These are phyloP conservation scores for Percopsis transmontana DNA, from an alignment of 2,113 vertebrate species.

Conservation along the genomic window DNA sequence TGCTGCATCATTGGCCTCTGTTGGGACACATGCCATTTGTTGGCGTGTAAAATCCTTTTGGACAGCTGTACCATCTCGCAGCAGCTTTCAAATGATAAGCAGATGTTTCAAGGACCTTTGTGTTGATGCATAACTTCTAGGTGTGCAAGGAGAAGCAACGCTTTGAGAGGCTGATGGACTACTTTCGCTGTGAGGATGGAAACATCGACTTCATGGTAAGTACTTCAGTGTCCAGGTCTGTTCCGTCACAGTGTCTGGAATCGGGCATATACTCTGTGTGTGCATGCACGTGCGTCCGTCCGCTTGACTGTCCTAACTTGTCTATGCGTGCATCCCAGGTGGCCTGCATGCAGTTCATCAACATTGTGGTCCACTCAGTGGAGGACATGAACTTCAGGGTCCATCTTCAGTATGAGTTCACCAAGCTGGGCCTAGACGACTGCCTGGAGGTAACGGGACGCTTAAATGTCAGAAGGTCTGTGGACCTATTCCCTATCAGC, in stretches of 20 bases:
- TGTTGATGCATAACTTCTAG: slow-evolving; percentile 61
- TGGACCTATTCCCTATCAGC: background rate
- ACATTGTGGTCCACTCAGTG: slow-evolving; percentile 97
- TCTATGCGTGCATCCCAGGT: slow-evolving; percentile 76
- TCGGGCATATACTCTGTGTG: background rate
- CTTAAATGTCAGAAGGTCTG: background rate
- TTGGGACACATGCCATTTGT: background rate
- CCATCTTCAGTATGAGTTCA: slow-evolving; percentile 95
- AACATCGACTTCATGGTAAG: slow-evolving; percentile 98
- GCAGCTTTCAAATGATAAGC: background rate
- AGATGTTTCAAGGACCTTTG: background rate
- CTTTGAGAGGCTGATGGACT: slow-evolving; percentile 97
- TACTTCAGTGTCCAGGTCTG: background rate
- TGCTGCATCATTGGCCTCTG: background rate
- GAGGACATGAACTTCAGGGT: slow-evolving; percentile 99
- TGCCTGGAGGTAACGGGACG: slow-evolving; percentile 85
- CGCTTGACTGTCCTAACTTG: background rate
- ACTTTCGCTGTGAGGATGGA: slow-evolving; percentile 93
- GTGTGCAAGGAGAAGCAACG: slow-evolving; percentile 96
- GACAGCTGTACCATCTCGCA: background rate
- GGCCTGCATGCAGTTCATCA: slow-evolving; percentile 99
- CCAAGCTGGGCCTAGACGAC: slow-evolving; percentile 93
- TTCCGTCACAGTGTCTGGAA: background rate
- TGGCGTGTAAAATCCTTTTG: background rate
- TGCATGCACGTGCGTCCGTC: background rate